Percentiles rank a stretch among this genome's conserved stretches.
These are phyloP conservation scores for Torymus texanus DNA, from an alignment of 2,888 invertebrate species.

Conservation along the genomic window DNA sequence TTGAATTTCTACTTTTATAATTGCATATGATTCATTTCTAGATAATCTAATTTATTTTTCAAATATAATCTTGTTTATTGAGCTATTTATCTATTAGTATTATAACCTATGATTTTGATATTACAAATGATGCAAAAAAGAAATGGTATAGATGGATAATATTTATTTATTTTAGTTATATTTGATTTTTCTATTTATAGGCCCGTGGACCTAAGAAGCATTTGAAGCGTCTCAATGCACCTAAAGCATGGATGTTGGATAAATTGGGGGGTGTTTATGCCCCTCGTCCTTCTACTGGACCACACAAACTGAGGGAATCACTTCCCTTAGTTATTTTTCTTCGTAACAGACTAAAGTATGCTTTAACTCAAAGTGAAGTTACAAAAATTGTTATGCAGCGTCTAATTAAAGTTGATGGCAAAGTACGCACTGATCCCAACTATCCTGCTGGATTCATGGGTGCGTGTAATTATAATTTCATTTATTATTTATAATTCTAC, in stretches of 20 bases:
- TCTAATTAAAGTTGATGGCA: conserved; percentile 98
- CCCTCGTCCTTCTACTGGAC: conserved; percentile 97
- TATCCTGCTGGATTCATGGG: conserved; percentile 99
- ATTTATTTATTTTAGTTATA: background rate
- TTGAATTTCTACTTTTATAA: background rate
- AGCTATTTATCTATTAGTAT: conserved; percentile 26
- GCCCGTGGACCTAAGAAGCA: conserved; percentile 99
- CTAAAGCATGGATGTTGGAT: conserved; percentile 99
- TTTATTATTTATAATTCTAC: conserved; percentile 1
- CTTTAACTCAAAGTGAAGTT: conserved; percentile 96
- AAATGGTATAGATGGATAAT: too few relatives aligned
- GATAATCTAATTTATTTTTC: background rate
- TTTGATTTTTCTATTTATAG: conserved; percentile 76
- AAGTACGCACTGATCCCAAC: conserved; percentile 97
- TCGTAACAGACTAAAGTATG: conserved; percentile 98
- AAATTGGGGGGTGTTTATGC: conserved; percentile 99
- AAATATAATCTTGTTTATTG: conserved; percentile 13
- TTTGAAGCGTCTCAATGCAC: conserved; percentile 98
- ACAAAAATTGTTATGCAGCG: conserved; percentile 99
- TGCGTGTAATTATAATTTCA: conserved; percentile 76
- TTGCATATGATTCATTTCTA: background rate
- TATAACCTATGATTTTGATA: conserved; percentile 44
- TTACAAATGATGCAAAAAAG: background rate
- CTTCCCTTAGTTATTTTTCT: conserved; percentile 97
- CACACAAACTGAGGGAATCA: conserved; percentile 98